Evolutionary conservation across 1,140 invertebrate species (phyloP).

Genomic region (Aphis gossypii): DNA sequence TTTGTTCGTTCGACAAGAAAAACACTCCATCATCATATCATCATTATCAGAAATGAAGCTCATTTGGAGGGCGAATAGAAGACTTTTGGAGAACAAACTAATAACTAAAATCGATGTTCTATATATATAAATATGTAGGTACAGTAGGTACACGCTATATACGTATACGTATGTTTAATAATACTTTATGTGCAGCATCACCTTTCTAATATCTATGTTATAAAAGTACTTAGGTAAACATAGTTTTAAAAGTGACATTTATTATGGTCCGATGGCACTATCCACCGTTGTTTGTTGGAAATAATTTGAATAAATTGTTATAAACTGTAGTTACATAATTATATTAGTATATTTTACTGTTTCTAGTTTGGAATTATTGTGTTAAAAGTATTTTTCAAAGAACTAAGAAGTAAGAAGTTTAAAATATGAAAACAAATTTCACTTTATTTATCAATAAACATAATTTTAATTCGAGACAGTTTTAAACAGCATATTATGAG

Average conservation of each 20-base stretch:
- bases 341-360: not conserved
- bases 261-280: not conserved
- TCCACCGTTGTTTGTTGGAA: not conserved
- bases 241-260: not conserved
- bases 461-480: not conserved
- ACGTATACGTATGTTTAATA: not conserved
- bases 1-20: not conserved
- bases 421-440: not conserved
- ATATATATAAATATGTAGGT: not conserved
- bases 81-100: not conserved
- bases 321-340: not conserved
- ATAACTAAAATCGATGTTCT: conserved; percentile 27
- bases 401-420: not conserved
- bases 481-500: not conserved
- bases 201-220: not conserved
- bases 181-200: not conserved
- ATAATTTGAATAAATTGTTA: not conserved
- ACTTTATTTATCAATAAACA: not conserved
- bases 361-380: not conserved
- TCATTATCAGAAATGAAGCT: not conserved
- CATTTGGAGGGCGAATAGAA: not conserved
- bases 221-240: not conserved
- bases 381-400: not conserved
- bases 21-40: conserved; percentile 33
- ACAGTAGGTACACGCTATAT: not conserved